Evolutionary conservation across 2,113 vertebrate genomes (phyloP).

Genomic region (Calidris pygmaea): DNA sequence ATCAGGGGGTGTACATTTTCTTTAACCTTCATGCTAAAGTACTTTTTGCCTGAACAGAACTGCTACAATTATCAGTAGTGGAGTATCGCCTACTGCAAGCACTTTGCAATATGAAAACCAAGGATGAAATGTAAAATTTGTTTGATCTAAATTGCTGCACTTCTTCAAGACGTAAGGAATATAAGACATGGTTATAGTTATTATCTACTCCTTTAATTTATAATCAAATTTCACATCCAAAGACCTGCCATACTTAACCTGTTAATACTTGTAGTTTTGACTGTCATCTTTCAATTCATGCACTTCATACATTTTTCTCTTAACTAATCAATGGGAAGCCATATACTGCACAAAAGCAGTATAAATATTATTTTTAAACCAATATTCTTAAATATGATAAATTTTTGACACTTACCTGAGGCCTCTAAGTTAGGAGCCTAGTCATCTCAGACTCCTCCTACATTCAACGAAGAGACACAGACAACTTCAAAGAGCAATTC

Average conservation of each 20-base stretch:
- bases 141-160: not conserved
- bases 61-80: not conserved
- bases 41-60: not conserved
- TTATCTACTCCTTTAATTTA: not conserved
- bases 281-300: not conserved
- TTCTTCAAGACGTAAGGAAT: not conserved
- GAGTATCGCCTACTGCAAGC: not conserved
- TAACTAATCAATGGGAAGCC: not conserved
- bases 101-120: not conserved
- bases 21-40: too few relatives aligned
- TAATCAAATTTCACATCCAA: not conserved
- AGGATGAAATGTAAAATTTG: not conserved
- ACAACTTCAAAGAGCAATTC: constrained; percentile 14
- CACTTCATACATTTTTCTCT: not conserved
- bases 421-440: constrained; percentile 3
- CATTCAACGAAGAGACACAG: not conserved
- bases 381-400: not conserved
- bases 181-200: not conserved
- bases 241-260: not conserved
- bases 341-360: not conserved
- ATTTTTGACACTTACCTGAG: constrained; percentile 29
- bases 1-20: too few relatives aligned
- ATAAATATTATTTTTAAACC: not conserved
- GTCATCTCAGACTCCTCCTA: constrained; percentile 5
- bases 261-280: not conserved